Conservation (phyloP, 2,797 vertebrate genomes). For the Gila robusta region DNA sequence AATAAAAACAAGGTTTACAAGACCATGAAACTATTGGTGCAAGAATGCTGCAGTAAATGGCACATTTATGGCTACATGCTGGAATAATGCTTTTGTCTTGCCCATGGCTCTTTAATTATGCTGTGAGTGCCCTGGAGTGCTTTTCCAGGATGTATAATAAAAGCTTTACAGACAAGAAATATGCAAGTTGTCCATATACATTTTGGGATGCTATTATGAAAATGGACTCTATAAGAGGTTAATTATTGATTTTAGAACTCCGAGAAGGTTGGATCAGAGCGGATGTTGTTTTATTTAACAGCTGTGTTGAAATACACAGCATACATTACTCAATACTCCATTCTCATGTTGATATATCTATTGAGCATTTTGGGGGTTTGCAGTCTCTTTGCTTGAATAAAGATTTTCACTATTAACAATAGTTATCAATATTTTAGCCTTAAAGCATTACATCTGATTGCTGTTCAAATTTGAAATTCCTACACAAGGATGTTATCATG, state of each 20-base stretch:
- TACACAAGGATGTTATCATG: background rate
- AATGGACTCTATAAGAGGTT: constrained; percentile 34
- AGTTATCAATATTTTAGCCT: background rate
- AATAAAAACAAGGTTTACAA: background rate
- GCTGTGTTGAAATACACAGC: background rate
- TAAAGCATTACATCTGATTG: background rate
- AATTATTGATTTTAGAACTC: constrained; percentile 53
- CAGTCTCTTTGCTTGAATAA: background rate
- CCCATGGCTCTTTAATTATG: constrained; percentile 31
- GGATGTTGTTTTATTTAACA: constrained; percentile 44
- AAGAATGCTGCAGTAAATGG: constrained; percentile 1
- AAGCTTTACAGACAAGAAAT: constrained; percentile 15
- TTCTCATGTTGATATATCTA: constrained; percentile 34
- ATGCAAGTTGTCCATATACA: constrained; percentile 25
- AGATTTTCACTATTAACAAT: constrained; percentile 6
- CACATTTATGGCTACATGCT: constrained; percentile 12
- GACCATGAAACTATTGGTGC: background rate
- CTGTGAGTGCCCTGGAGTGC: constrained; percentile 33
- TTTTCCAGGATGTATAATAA: constrained; percentile 23
- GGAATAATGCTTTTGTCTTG: constrained; percentile 31
- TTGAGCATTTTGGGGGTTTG: constrained; percentile 21
- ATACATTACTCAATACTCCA: constrained; percentile 8
- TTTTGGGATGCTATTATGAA: constrained; percentile 36
- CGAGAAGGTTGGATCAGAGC: background rate
- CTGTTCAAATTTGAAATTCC: background rate